Evolutionary conservation across 2,797 vertebrate species (phyloP).

Genomic region (Salmo trutta): DNA sequence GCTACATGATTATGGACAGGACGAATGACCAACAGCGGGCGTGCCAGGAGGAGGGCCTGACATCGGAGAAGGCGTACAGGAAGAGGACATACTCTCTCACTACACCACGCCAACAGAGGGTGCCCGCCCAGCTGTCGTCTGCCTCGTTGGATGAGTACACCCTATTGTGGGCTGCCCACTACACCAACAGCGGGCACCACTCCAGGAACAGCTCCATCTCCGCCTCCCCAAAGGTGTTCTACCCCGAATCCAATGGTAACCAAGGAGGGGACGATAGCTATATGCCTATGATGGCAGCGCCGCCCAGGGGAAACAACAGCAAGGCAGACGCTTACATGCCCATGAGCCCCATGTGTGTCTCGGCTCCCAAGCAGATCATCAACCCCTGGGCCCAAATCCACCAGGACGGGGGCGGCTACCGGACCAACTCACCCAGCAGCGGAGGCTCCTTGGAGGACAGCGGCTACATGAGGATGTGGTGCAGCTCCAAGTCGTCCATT

Average conservation of each 20-base stretch:
- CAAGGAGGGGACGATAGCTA: slow-evolving; percentile 84
- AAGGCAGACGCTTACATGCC: slow-evolving; percentile 84
- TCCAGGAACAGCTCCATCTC: slow-evolving; percentile 79
- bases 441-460: slow-evolving; percentile 86
- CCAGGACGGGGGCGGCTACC: slow-evolving; percentile 64
- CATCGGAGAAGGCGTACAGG: slow-evolving; percentile 78
- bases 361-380: slow-evolving; percentile 91
- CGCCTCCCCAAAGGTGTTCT: slow-evolving; percentile 85
- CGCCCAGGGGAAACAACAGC: slow-evolving; percentile 33
- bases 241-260: slow-evolving; percentile 83
- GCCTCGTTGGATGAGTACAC: slow-evolving; percentile 95
- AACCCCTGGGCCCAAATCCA: slow-evolving; percentile 80
- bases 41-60: slow-evolving; percentile 6
- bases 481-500: slow-evolving; percentile 78
- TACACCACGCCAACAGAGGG: slow-evolving; percentile 86
- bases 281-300: slow-evolving; percentile 87
- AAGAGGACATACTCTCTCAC: slow-evolving; percentile 93
- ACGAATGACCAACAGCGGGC: slow-evolving; percentile 56
- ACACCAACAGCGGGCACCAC: slow-evolving; percentile 62
- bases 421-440: slow-evolving; percentile 81
- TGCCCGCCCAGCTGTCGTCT: slow-evolving; percentile 84
- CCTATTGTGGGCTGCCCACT: slow-evolving; percentile 86
- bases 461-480: slow-evolving; percentile 95
- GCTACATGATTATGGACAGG: slow-evolving; percentile 92
- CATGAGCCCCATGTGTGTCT: slow-evolving; percentile 95